These are phyloP conservation scores for Lanistes nyassanus DNA, from an alignment of 1,140 invertebrate species.

Conservation along the genomic window DNA sequence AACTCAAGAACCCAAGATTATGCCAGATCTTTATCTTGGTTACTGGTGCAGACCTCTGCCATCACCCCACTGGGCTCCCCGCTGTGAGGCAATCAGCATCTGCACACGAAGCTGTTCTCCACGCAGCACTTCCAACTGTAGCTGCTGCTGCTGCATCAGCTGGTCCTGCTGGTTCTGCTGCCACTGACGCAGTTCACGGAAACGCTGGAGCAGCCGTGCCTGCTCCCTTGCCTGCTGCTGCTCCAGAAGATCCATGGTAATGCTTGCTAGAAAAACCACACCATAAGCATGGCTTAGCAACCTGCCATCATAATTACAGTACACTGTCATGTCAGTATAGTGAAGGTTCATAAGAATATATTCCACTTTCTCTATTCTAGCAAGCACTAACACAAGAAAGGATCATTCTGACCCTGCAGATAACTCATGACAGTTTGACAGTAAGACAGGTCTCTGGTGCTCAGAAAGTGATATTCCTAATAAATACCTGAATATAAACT, in stretches of 20 bases:
- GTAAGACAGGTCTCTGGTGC: too few relatives aligned
- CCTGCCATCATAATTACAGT: not conserved
- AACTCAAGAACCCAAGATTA: too few relatives aligned
- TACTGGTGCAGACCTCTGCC: slow-evolving; percentile 12
- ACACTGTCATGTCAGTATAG: not conserved
- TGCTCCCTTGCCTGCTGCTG: slow-evolving; percentile 57
- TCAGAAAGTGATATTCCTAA: too few relatives aligned
- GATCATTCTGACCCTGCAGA: too few relatives aligned
- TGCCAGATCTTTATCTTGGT: too few relatives aligned
- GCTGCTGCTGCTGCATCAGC: slow-evolving; percentile 60
- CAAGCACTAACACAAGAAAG: too few relatives aligned
- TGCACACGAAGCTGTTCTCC: slow-evolving; percentile 57
- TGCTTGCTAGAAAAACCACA: slow-evolving; percentile 13
- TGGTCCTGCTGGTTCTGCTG: slow-evolving; percentile 60
- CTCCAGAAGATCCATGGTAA: slow-evolving; percentile 47
- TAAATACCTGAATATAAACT: too few relatives aligned
- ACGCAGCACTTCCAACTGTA: slow-evolving; percentile 50
- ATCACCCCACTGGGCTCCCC: slow-evolving; percentile 43
- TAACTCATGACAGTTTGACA: too few relatives aligned
- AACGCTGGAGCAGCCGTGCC: slow-evolving; percentile 51
- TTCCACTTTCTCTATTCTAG: too few relatives aligned
- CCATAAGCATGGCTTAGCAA: not conserved
- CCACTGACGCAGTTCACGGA: slow-evolving; percentile 57
- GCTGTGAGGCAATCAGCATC: slow-evolving; percentile 50
- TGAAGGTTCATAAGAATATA: not conserved